Percentiles rank a stretch among this genome's conserved stretches.
phyloP scores from a whole-genome alignment of 2,888 invertebrate species.

The Clepsis dumicolana region DNA sequence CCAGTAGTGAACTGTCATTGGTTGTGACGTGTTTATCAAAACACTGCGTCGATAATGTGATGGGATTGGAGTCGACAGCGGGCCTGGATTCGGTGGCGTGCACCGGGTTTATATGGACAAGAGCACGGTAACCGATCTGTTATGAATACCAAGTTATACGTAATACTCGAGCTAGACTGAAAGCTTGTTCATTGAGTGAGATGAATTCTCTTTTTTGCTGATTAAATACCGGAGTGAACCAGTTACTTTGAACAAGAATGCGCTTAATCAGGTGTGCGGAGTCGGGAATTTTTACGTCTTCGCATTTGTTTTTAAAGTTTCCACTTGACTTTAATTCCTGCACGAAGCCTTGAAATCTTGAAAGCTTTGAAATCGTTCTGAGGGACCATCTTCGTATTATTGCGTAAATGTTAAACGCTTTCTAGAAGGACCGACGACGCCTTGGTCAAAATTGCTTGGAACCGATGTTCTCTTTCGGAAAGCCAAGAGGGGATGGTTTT shows the following conservation, averaged over 20 bases:
- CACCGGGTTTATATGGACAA: constrained; percentile 56
- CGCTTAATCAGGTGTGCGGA: constrained; percentile 10
- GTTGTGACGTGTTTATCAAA: constrained; percentile 71
- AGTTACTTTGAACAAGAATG: constrained; percentile 10
- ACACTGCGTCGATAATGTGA: constrained; percentile 67
- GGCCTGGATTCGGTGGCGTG: constrained; percentile 51
- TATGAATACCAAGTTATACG: neutral
- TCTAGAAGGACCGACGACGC: too few relatives aligned
- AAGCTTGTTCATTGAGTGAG: constrained; percentile 9
- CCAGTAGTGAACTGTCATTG: constrained; percentile 68
- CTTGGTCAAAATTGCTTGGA: too few relatives aligned
- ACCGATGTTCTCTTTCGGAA: too few relatives aligned
- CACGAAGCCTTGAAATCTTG: too few relatives aligned
- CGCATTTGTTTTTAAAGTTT: constrained; percentile 4
- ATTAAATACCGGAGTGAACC: constrained; percentile 5
- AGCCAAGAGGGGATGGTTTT: too few relatives aligned
- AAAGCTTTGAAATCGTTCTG: too few relatives aligned
- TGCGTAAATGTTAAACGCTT: too few relatives aligned
- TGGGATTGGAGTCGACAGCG: constrained; percentile 63
- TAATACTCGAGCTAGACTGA: constrained; percentile 11
- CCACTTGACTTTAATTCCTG: too few relatives aligned
- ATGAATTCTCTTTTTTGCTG: constrained; percentile 1
- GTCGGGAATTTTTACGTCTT: constrained; percentile 24
- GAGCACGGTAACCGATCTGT: constrained; percentile 42
- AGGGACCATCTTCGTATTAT: too few relatives aligned